These are phyloP conservation scores for Oxystoma pomonae DNA, from an alignment of 2,888 invertebrate genomes.

Conservation along the genomic window DNA sequence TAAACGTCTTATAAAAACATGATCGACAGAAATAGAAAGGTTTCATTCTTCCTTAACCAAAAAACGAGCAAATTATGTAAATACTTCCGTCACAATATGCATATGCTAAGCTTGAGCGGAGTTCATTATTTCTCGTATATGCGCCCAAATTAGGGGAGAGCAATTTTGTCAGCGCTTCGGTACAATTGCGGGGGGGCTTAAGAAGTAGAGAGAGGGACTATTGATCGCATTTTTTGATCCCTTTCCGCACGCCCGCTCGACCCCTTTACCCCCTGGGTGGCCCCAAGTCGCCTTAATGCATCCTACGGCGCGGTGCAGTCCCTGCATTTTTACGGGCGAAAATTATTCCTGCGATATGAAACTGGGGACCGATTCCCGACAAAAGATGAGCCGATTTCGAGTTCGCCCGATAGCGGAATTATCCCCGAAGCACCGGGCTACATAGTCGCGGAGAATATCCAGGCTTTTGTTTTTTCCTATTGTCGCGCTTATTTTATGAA, in stretches of 20 bases:
- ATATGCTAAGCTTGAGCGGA: neutral
- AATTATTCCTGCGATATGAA: slow-evolving; percentile 24
- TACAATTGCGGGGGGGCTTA: slow-evolving; percentile 50
- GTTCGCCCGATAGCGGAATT: neutral
- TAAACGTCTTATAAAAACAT: too few relatives aligned
- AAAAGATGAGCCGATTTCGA: neutral
- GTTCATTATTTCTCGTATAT: slow-evolving; percentile 17
- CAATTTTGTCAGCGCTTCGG: slow-evolving; percentile 49
- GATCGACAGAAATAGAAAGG: too few relatives aligned
- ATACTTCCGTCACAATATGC: neutral
- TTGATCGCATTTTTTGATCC: slow-evolving; percentile 53
- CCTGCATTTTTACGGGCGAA: slow-evolving; percentile 38
- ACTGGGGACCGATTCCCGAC: neutral
- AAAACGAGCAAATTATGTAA: neutral
- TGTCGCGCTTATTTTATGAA: too few relatives aligned
- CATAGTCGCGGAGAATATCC: neutral
- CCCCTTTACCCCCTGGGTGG: slow-evolving; percentile 26
- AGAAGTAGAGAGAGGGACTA: slow-evolving; percentile 47
- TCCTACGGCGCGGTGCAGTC: slow-evolving; percentile 36
- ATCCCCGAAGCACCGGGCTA: neutral
- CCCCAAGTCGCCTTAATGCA: slow-evolving; percentile 34
- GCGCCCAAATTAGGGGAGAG: slow-evolving; percentile 30
- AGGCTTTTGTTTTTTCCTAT: neutral
- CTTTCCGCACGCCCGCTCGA: slow-evolving; percentile 30
- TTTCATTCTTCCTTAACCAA: neutral